These are phyloP conservation scores for Mus minutoides DNA, from an alignment of 2,797 vertebrate genomes.

Conservation along the genomic window DNA sequence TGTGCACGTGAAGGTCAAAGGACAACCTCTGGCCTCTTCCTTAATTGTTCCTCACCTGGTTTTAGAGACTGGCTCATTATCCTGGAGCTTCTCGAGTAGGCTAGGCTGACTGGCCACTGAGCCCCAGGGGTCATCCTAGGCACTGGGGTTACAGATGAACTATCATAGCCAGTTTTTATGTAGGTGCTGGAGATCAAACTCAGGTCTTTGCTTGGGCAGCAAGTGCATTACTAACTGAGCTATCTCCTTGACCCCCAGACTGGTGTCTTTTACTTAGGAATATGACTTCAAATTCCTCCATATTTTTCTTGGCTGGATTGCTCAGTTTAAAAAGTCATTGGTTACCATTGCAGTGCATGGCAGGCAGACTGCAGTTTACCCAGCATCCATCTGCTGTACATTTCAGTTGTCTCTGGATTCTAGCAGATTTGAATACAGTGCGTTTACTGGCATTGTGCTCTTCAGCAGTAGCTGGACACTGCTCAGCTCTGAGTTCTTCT, in stretches of 20 bases:
- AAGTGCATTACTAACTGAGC: not conserved
- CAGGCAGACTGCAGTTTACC: not conserved
- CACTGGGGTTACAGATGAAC: not conserved
- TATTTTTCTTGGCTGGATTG: not conserved
- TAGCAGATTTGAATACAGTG: not conserved
- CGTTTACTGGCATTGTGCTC: not conserved
- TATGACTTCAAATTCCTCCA: not conserved
- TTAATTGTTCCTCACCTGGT: not conserved
- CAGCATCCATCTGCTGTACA: not conserved
- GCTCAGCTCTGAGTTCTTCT: not conserved
- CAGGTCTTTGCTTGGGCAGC: not conserved
- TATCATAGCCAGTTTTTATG: not conserved
- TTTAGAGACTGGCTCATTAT: not conserved
- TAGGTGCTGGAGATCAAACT: not conserved
- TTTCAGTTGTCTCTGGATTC: not conserved
- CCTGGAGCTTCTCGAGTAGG: not conserved
- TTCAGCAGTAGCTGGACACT: not conserved
- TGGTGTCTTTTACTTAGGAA: not conserved
- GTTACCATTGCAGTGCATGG: too few relatives aligned
- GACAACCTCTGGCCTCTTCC: not conserved
- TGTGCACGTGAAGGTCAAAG: not conserved
- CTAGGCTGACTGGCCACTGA: not conserved
- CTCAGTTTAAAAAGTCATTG: not conserved
- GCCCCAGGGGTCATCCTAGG: not conserved
- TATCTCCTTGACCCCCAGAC: not conserved